These are phyloP conservation scores for Nomada flava DNA, from an alignment of 2,888 invertebrate genomes.

Conservation along the genomic window DNA sequence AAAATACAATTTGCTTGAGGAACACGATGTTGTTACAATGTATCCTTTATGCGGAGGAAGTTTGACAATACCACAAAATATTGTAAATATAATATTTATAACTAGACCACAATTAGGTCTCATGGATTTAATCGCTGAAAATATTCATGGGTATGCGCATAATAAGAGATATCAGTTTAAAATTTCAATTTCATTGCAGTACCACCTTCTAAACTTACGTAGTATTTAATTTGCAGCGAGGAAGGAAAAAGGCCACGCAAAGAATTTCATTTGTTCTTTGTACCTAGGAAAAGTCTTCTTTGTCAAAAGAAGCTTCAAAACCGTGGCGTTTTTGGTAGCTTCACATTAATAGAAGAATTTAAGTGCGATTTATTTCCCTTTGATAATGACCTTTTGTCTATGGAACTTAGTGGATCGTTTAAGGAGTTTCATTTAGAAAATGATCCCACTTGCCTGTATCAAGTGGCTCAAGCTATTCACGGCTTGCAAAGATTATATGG, in stretches of 20 bases:
- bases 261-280: conserved; percentile 95
- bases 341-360: conserved; percentile 93
- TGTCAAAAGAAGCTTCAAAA: conserved; percentile 95
- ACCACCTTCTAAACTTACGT: not conserved
- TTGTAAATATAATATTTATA: conserved; percentile 95
- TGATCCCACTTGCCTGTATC: conserved; percentile 94
- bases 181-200: not conserved
- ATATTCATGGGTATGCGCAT: conserved; percentile 86
- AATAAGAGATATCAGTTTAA: conserved; percentile 68
- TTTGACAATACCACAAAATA: conserved; percentile 88
- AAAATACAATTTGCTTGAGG: conserved; percentile 90
- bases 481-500: conserved; percentile 95
- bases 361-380: conserved; percentile 95
- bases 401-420: conserved; percentile 93
- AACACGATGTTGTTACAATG: conserved; percentile 94
- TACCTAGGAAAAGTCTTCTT: conserved; percentile 93
- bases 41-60: conserved; percentile 90
- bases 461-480: conserved; percentile 94
- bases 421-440: conserved; percentile 95
- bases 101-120: conserved; percentile 91
- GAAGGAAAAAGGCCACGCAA: conserved; percentile 86
- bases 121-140: conserved; percentile 94
- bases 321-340: conserved; percentile 91
- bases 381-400: conserved; percentile 96
- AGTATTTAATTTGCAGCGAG: conserved; percentile 80